phyloP scores from a whole-genome alignment of 2,113 vertebrate genomes.

The Syrmaticus mikado region DNA sequence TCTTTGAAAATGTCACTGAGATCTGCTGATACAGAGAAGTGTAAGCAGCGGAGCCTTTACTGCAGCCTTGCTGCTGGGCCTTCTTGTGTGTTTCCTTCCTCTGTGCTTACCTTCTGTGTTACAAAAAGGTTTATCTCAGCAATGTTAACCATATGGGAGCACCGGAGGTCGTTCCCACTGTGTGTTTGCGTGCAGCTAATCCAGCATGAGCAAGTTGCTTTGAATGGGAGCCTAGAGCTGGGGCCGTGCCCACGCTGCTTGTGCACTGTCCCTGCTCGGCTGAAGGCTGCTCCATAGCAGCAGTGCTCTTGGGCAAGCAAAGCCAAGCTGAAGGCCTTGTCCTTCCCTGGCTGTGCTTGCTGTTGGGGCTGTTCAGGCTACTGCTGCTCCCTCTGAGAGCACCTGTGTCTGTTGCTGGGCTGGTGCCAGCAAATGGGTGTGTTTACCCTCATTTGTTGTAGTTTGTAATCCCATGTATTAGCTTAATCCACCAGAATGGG shows the following conservation, averaged over 20 bases:
- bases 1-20: background rate
- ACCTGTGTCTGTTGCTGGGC: background rate
- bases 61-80: background rate
- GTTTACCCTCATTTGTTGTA: background rate
- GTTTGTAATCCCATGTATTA: background rate
- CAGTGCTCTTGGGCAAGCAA: background rate
- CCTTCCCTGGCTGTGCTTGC: background rate
- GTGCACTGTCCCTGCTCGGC: accelerated
- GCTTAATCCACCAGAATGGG: background rate
- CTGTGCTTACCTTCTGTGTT: background rate
- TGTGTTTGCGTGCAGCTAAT: background rate
- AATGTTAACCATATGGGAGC: accelerated
- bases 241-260: background rate
- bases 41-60: background rate
- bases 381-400: background rate
- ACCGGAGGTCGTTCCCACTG: background rate
- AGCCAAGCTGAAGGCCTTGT: accelerated
- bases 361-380: background rate
- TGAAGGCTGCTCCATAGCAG: background rate
- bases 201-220: accelerated
- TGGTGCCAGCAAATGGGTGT: background rate
- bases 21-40: background rate
- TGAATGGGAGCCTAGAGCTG: background rate
- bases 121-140: background rate
- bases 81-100: background rate